Evolutionary conservation across 1,140 invertebrate genomes (phyloP), one percentile per base, ranked within the genome.

Genomic region (Rhyacophila brunnea): DNA sequence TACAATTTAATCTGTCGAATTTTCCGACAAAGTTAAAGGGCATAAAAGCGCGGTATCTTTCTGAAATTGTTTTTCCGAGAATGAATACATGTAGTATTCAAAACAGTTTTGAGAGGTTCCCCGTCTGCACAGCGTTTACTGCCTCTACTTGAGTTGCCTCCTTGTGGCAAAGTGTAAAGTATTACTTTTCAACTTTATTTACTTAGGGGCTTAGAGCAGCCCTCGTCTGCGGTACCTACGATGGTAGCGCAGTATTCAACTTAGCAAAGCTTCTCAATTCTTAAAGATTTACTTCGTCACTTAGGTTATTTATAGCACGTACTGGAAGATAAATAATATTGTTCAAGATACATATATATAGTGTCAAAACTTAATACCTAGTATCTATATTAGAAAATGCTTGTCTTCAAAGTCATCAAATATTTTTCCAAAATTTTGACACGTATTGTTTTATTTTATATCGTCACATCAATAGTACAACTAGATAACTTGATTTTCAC

Each of bases 151-250:
- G 23, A 28, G 23, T 28, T 44, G n/a, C 48, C 48, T 23, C 58
- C 44, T 43, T 34, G 15, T 17, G 60, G 47, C 52, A 57, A 59
- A 64, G 62, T 64, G 62, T 64, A 57, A 64, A 64, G 62, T 64
- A 64, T 64, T 64, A 64, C 62, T 64, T 64, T 64, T 64, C 62
- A 64, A 64, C 62, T 64, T 64, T 64, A 64, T 64, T 64, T 64
- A 58, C 62, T 58, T 60, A 58, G 57, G 62, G 62, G 62, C 52
- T 64, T 60, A 59, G 60, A 49, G 44, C 57, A 54, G 57, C 51
- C 56, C 58, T 43, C 61, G 44, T 63, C 55, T 43, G 46, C 53
- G 53, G 57, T 42, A 20, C 43, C 44, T n/a, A n/a, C n/a, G n/a
- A n/a, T n/a, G n/a, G n/a, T n/a, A n/a, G n/a, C n/a, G 20, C 34